A percentile compares a stretch with the other conserved stretches of the same genome.
Conservation (phyloP, 1,140 invertebrate species). For the Drosophila busckii region DNA sequence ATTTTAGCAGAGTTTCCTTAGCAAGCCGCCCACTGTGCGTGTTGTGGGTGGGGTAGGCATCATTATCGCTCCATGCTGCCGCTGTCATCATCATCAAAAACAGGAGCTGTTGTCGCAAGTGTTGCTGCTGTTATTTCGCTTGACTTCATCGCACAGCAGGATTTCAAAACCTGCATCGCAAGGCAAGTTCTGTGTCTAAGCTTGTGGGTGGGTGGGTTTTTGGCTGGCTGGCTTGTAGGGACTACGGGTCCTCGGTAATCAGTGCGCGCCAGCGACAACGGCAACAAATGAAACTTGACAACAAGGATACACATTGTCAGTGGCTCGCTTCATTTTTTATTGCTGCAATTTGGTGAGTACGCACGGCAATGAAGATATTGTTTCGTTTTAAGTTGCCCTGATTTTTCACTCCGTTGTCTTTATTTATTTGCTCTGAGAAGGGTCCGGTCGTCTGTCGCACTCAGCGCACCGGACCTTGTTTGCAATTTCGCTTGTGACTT, state of each 20-base stretch:
- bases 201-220: neutral
- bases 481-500: neutral
- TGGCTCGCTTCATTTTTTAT: conserved; percentile 36
- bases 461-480: too few species aligned
- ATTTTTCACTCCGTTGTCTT: conserved; percentile 17
- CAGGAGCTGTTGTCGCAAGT: conserved; percentile 48
- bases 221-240: neutral
- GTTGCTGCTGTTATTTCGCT: conserved; percentile 61
- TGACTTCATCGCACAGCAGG: conserved; percentile 42
- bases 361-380: conserved; percentile 35
- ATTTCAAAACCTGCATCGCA: conserved; percentile 23
- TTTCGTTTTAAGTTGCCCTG: conserved; percentile 29
- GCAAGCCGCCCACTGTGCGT: conserved; percentile 3
- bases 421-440: conserved; percentile 40
- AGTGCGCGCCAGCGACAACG: conserved; percentile 28
- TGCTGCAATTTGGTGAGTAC: conserved; percentile 36
- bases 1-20: too few species aligned
- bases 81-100: conserved; percentile 60
- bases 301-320: conserved; percentile 44
- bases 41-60: conserved; percentile 16
- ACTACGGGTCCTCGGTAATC: conserved; percentile 32
- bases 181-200: neutral
- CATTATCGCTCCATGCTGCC: conserved; percentile 48
- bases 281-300: conserved; percentile 63
- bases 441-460: conserved; percentile 16